A percentile compares a stretch with the other conserved stretches of the same genome.
These are phyloP conservation scores for Fulica atra DNA, from an alignment of 2,113 vertebrate genomes.

Conservation along the genomic window DNA sequence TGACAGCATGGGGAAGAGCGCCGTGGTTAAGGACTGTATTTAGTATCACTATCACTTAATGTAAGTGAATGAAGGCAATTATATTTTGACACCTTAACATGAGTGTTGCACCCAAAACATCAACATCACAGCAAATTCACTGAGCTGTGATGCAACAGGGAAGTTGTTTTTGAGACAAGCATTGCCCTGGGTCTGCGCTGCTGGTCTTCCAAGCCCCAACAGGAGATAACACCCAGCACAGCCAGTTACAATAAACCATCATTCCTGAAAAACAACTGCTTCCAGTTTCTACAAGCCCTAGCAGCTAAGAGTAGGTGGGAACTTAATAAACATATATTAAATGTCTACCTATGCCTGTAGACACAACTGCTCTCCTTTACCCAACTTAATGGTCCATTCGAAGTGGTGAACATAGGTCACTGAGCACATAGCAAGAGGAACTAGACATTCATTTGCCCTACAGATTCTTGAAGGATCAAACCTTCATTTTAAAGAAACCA, in stretches of 20 bases:
- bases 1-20: not conserved
- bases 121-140: not conserved
- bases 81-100: not conserved
- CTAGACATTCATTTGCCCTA: not conserved
- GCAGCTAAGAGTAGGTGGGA: not conserved
- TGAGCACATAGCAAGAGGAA: not conserved
- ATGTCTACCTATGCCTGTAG: too few relatives aligned
- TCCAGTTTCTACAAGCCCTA: not conserved
- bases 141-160: not conserved
- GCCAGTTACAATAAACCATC: not conserved
- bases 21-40: not conserved
- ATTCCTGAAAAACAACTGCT: not conserved
- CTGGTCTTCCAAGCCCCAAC: not conserved
- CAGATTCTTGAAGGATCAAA: not conserved
- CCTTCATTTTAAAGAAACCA: not conserved
- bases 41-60: not conserved
- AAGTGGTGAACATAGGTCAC: not conserved
- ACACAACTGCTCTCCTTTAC: not conserved
- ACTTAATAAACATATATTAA: not conserved
- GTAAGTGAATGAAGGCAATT: not conserved
- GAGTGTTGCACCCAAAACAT: not conserved
- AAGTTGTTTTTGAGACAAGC: not conserved
- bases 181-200: not conserved
- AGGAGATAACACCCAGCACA: rapidly evolving
- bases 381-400: not conserved